Base-by-base conservation (phyloP, 2,113 vertebrate genomes). In the Heterotis niloticus region DNA sequence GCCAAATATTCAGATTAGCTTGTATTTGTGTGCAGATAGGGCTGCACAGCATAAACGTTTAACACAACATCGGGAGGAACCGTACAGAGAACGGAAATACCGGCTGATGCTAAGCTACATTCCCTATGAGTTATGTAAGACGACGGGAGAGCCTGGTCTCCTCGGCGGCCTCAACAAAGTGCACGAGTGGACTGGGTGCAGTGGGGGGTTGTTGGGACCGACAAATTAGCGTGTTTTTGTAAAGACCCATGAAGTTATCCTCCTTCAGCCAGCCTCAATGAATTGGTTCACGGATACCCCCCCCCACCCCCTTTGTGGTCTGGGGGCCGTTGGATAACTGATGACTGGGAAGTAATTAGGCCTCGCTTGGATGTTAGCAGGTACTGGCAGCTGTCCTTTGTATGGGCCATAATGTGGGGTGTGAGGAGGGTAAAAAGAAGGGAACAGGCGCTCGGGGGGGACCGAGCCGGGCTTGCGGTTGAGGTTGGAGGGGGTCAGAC, bases 271-370 rank as follows among this genome's bases (percentile, higher is more conserved):
- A 77, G 59, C 66, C 75, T 72, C 69, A 72, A 60, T 81, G 81
- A 83, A 80, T 80, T 76, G 78, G 70, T 84, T 82, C 80, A 81
- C 59, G 17, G 56, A 34, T 77, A 60, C 75, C 70, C 83, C 69
- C 52, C 78, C 72, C 81, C 75, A 65, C 83, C 69, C 52, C 78
- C 72, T 82, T 85, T 81, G 78, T 83, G 82, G 78, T 78, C 73
- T 28, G 64, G 67, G 77, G 76, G 59, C 79, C 74, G 82, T 82
- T 84, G 83, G 79, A 79, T 85, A 85, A 86, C 83, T 85, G 85
- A 83, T 86, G 85, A 86, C 85, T 85, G 81, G 82, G 81, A 85
- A 86, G 84, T 85, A 85, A 86, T 86, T 86, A 86, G 84, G 80
- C 70, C 82, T 79, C 81, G 77, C 76, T 81, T 86, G 84, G 84